Conservation (phyloP, 2,888 invertebrate species). For the Drosophila vallismaia region DNA sequence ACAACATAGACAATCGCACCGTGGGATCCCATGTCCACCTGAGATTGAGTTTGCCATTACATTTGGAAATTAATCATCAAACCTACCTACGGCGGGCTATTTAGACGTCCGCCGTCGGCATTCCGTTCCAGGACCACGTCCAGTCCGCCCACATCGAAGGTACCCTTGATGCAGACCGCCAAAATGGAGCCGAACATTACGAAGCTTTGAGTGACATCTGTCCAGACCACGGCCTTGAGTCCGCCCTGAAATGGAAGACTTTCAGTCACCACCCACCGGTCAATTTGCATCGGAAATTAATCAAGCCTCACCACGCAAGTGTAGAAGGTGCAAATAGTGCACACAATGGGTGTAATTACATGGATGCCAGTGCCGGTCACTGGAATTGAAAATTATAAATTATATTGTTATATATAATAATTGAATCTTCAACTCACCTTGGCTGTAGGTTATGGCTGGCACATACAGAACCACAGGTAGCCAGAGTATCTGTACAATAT, state of each 20-base stretch:
- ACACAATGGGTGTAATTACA: constrained; percentile 91
- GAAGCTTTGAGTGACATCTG: constrained; percentile 91
- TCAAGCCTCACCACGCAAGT: constrained; percentile 90
- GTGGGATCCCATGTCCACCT: constrained; percentile 92
- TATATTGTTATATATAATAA: neutral
- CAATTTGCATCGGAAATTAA: constrained; percentile 27
- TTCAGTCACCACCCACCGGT: neutral
- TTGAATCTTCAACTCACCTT: constrained; percentile 85
- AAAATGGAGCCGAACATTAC: constrained; percentile 91
- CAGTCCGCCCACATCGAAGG: constrained; percentile 89
- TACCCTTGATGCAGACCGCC: constrained; percentile 90
- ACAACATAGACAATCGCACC: constrained; percentile 91
- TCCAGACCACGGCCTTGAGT: constrained; percentile 92
- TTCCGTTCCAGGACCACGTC: constrained; percentile 87
- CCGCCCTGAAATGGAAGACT: constrained; percentile 86
- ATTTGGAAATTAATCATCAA: constrained; percentile 1
- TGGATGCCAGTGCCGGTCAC: constrained; percentile 90
- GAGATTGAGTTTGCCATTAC: constrained; percentile 52
- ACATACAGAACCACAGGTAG: constrained; percentile 86
- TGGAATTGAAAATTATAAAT: constrained; percentile 38
- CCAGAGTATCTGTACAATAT: constrained; percentile 73
- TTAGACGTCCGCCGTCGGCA: constrained; percentile 88
- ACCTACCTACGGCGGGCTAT: constrained; percentile 81
- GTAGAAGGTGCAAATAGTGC: constrained; percentile 92
- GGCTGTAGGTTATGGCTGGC: constrained; percentile 90